Percentiles rank a stretch among this genome's conserved stretches.
Evolutionary conservation across 2,888 invertebrate genomes (phyloP).

Genomic region (Pachydiplax longipennis): DNA sequence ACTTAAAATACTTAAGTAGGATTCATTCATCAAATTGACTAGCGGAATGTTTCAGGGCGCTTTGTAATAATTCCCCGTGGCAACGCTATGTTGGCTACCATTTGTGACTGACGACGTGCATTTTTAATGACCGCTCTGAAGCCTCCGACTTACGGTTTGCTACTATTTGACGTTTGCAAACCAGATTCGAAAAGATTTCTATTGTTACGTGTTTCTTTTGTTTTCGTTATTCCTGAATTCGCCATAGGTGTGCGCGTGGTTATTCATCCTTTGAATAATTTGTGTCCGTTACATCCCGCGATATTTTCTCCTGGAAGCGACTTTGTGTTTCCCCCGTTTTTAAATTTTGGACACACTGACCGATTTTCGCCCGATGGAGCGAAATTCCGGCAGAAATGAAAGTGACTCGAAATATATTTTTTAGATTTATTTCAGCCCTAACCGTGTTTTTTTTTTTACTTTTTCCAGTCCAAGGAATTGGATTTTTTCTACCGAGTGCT

Average conservation of each 20-base stretch:
- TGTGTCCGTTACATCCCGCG: no score
- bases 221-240: neutral
- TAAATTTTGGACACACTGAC: no score
- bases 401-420: neutral
- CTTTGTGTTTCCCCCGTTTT: no score
- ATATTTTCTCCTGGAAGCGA: no score
- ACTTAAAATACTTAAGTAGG: neutral
- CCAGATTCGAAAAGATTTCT: neutral
- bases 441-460: no score
- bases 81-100: neutral
- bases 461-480: no score
- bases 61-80: neutral
- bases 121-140: conserved; percentile 12
- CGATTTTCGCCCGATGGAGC: no score
- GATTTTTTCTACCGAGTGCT: no score
- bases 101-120: neutral
- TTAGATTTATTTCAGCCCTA: no score
- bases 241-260: neutral
- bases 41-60: neutral
- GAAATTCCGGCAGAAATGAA: neutral
- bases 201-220: neutral
- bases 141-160: neutral
- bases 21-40: conserved; percentile 17
- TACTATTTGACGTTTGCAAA: neutral
- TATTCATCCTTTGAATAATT: no score